Evolutionary conservation across 2,888 invertebrate species (phyloP).

Genomic region (Urechis unicinctus): DNA sequence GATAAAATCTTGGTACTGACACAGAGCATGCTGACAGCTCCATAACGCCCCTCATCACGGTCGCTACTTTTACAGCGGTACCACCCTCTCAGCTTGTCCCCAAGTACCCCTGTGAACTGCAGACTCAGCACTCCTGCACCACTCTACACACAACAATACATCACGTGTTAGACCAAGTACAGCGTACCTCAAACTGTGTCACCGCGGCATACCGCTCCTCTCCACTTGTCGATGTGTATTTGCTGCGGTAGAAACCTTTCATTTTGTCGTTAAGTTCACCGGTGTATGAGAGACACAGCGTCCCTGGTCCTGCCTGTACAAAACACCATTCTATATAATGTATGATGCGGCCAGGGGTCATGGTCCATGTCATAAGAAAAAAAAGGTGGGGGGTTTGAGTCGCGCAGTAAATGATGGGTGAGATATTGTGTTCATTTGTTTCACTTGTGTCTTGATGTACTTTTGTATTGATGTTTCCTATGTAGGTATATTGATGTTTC

Average conservation of each 20-base stretch:
- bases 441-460: too few relatives aligned
- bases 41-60: slow-evolving; percentile 66
- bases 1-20: too few relatives aligned
- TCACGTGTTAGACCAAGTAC: too few relatives aligned
- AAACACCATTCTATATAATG: too few relatives aligned
- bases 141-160: slow-evolving; percentile 19
- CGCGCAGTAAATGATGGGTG: too few relatives aligned
- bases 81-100: slow-evolving; percentile 91
- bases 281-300: slow-evolving; percentile 66
- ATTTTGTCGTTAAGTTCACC: slow-evolving; percentile 86
- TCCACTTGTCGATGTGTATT: slow-evolving; percentile 65
- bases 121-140: slow-evolving; percentile 56
- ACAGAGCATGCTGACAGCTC: slow-evolving; percentile 76
- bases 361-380: too few relatives aligned
- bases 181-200: slow-evolving; percentile 69
- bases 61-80: slow-evolving; percentile 79
- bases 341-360: too few relatives aligned
- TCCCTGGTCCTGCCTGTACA: slow-evolving; percentile 39
- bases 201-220: slow-evolving; percentile 73
- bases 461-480: too few relatives aligned
- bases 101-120: slow-evolving; percentile 76
- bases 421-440: too few relatives aligned
- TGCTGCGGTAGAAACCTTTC: slow-evolving; percentile 91
- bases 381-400: too few relatives aligned
- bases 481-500: too few relatives aligned